phyloP scores from a whole-genome alignment of 1,140 invertebrate genomes.

The Sycophila sp. region DNA sequence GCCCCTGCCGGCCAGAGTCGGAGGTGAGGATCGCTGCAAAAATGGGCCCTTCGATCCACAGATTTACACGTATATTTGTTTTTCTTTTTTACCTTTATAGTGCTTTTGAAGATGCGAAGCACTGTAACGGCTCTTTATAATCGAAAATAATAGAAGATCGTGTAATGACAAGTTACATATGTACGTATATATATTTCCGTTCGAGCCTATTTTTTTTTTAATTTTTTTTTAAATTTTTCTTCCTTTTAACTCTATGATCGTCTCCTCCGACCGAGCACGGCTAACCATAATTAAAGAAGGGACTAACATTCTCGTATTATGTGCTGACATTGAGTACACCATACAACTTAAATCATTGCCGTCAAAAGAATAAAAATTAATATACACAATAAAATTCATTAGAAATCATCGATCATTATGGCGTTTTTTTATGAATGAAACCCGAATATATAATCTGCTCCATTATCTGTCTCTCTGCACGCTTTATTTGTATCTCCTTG shows the following conservation, averaged over 20 bases:
- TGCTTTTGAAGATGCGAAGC: neutral
- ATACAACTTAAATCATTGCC: slow-evolving; percentile 59
- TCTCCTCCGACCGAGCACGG: slow-evolving; percentile 57
- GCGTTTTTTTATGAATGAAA: slow-evolving; percentile 42
- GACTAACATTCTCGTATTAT: slow-evolving; percentile 62
- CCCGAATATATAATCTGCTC: slow-evolving; percentile 44
- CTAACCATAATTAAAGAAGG: slow-evolving; percentile 61
- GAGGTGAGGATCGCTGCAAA: slow-evolving; percentile 53
- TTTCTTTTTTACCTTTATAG: neutral
- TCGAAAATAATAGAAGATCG: slow-evolving; percentile 33
- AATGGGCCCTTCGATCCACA: neutral
- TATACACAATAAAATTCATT: slow-evolving; percentile 63
- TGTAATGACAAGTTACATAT: slow-evolving; percentile 18
- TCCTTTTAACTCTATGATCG: slow-evolving; percentile 45
- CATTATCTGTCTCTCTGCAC: slow-evolving; percentile 40
- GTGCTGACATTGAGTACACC: slow-evolving; percentile 65
- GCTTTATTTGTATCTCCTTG: slow-evolving; percentile 34
- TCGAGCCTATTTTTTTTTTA: slow-evolving; percentile 27
- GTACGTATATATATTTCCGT: neutral
- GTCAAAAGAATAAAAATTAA: slow-evolving; percentile 59
- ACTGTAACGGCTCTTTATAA: slow-evolving; percentile 31
- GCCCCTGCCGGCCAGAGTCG: slow-evolving; percentile 54
- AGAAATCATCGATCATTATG: slow-evolving; percentile 54
- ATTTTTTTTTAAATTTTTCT: slow-evolving; percentile 22
- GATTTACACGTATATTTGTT: slow-evolving; percentile 9